Base-by-base conservation (phyloP, 2,113 vertebrate genomes). In the Lophotis ruficrista region DNA sequence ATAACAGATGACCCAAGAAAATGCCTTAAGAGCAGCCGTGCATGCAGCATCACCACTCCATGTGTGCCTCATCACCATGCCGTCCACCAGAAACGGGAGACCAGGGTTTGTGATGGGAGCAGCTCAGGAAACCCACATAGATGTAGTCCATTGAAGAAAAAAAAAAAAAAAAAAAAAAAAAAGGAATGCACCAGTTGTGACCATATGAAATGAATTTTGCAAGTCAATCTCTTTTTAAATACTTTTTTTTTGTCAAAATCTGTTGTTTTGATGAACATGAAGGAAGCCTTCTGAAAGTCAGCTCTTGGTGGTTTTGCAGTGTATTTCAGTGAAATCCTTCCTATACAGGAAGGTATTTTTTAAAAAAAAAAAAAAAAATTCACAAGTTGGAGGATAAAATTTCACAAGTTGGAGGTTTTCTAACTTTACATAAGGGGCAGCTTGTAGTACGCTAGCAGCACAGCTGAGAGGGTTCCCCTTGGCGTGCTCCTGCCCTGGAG, bases 11-110 rank as follows among this genome's bases (percentile, higher is more conserved):
- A 95, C 83, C 78, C 94, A 82, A 94, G 95, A 95, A 93, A 87
- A 91, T 95, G 95, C 94, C 91, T 96, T 97, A 96, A 85, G 94
- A 94, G 93, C 92, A 96, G 66, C 86, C 15, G 0, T 81, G 58
- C 45, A 20, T 3, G 7, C 82, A 85, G 62, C 30, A 17, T 96
- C 92, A 73, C 72, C 7, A 0, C 71, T 89, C 78, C 47, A 3
- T 47, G 57, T 28, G 6, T 87, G 69, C 57, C 48, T 95, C 92
- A 81, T 94, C 80, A 51, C 72, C 80, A 30, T 54, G 64, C 64
- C 50, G 37, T 78, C 65, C 57, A 5, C 65, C 87, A 69, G 56
- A 30, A 65, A 41, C 0, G 2, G 75, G 57, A 78, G 35, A 79
- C 17, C 89, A 88, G 92, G 87, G 69, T 30, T 81, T 78, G 69